Percentiles rank a stretch among this genome's conserved stretches.
Evolutionary conservation across 2,888 invertebrate species (phyloP).

Genomic region (Macrostomum cliftonense): DNA sequence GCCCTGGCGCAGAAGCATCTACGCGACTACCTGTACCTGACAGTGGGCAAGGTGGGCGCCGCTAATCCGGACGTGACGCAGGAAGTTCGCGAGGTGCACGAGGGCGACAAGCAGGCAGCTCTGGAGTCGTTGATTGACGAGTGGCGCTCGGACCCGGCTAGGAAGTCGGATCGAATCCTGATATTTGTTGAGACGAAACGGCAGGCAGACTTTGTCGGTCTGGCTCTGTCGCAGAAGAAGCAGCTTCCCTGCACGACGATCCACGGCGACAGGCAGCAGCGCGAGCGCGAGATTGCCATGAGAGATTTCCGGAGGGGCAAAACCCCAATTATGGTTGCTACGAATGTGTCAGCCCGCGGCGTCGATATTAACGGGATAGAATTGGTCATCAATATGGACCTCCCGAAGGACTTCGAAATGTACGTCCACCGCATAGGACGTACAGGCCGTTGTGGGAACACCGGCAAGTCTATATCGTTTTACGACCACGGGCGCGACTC

Average conservation of each 20-base stretch:
- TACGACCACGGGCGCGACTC: not conserved
- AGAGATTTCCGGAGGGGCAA: slow-evolving; percentile 57
- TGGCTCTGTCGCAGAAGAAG: slow-evolving; percentile 57
- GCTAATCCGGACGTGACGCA: slow-evolving; percentile 79
- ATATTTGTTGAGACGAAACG: slow-evolving; percentile 79
- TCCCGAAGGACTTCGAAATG: not conserved
- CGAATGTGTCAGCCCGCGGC: slow-evolving; percentile 80
- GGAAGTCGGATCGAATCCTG: slow-evolving; percentile 32
- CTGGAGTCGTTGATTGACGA: not conserved
- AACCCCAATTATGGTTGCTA: slow-evolving; percentile 68
- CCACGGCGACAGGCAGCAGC: slow-evolving; percentile 53
- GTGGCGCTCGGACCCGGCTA: slow-evolving; percentile 9
- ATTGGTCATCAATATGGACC: too few species aligned
- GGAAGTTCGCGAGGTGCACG: slow-evolving; percentile 33
- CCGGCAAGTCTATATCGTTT: not conserved
- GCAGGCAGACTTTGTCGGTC: slow-evolving; percentile 69
- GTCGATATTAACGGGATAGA: slow-evolving; percentile 40
- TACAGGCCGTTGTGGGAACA: slow-evolving; percentile 3
- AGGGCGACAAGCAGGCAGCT: slow-evolving; percentile 45
- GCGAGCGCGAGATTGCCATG: slow-evolving; percentile 55
- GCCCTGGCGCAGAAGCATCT: slow-evolving; percentile 59
- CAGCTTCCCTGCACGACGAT: slow-evolving; percentile 50
- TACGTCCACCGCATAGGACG: slow-evolving; percentile 11
- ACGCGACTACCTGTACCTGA: slow-evolving; percentile 59
- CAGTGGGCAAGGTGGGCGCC: slow-evolving; percentile 73